Evolutionary conservation across 2,888 invertebrate species (phyloP), one percentile per base, ranked within the genome.

Genomic region (Alentia gelatinosa): DNA sequence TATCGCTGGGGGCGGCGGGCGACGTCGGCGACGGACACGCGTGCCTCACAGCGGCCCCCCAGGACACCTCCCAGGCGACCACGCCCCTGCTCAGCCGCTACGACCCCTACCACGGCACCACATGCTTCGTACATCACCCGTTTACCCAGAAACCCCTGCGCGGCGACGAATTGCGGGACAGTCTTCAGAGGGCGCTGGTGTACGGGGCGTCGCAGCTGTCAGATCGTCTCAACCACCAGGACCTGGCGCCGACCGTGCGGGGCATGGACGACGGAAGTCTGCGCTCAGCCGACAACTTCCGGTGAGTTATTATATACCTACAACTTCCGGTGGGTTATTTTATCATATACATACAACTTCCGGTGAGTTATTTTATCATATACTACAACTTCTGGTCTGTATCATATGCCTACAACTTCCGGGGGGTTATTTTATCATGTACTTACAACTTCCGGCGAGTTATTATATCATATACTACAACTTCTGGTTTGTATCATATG

Each of bases 61-160:
- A 23, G 26, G 50, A 86, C 3, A 5, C 39, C 19, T 26, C 74
- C 23, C 39, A 74, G n/a, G 74, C 42, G 26, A 74, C 89, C 30
- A 74, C 90, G 7, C 90, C 90, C 9, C 35, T 90, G 79, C 50
- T 90, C 23, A 90, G 90, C 47, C 42, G 83, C 1, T 90, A 90
- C 35, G 90, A 90, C 79, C 90, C 90, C 0, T 90, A 90, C 90
- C 90, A 90, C 26, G 79, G 74, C n/a, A 47, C 50, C 15, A 79
- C 90, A 12, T 90, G 47, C 42, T 79, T 39, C 42, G 90, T 90
- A 23, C 90, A 90, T 26, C 79, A 90, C 90, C 75, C 79, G 3
- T 75, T 75, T 19, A 79, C 75, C 15, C 42, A 47, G 50, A 40
- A 42, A 23, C 75, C 90, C 9, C 23, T 79, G 9, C 26, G 30